Percentiles rank a stretch among this genome's conserved stretches.
Evolutionary conservation across 2,888 invertebrate genomes (phyloP).

Genomic region (Agriopis leucophaearia): DNA sequence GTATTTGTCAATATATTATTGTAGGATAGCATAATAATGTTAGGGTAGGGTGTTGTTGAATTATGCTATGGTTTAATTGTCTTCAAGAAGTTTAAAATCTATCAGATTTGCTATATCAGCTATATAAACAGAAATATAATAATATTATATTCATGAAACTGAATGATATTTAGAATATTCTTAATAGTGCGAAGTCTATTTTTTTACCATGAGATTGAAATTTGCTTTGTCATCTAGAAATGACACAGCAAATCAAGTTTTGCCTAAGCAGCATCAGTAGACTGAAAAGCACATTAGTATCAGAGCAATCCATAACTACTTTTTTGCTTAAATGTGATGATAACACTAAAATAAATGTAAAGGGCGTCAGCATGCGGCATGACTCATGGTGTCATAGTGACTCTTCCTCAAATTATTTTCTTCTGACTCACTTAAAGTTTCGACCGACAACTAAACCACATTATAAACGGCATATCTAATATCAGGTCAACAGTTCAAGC

Average conservation of each 20-base stretch:
- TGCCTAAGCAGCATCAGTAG: neutral
- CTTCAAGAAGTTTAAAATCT: too few species aligned
- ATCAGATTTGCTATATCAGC: too few species aligned
- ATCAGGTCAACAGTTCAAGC: constrained; percentile 81
- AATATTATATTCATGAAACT: too few species aligned
- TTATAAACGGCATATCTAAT: constrained; percentile 67
- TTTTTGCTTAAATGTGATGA: neutral
- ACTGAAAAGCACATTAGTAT: neutral
- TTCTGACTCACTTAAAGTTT: constrained; percentile 70
- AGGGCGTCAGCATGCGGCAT: constrained; percentile 1
- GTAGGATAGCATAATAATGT: too few species aligned
- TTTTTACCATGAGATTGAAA: too few species aligned
- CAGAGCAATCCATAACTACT: neutral
- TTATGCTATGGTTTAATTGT: too few species aligned
- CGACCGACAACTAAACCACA: constrained; percentile 60
- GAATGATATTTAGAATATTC: too few species aligned
- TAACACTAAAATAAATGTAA: neutral
- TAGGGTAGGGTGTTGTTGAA: too few species aligned
- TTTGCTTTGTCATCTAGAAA: neutral
- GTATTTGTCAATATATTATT: too few species aligned
- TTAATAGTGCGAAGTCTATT: too few species aligned
- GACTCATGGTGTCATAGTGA: constrained; percentile 16
- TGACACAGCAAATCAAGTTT: neutral
- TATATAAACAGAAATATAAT: too few species aligned
- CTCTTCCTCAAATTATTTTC: constrained; percentile 16